Evolutionary conservation across 92 coral and sea anemone genomes (phyloP).

Genomic region (Scolanthus callimorphus): DNA sequence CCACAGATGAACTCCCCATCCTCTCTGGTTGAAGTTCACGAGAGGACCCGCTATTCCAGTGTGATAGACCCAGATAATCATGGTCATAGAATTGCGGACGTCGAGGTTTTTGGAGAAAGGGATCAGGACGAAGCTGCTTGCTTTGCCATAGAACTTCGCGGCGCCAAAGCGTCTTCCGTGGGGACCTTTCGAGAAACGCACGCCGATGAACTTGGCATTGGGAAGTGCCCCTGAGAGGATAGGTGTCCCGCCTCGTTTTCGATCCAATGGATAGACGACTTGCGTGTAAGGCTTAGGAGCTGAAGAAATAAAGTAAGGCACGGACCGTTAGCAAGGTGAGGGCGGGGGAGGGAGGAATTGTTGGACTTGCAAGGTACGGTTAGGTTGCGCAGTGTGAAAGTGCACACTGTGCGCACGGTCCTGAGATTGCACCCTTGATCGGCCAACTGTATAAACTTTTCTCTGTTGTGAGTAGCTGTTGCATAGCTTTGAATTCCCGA

Average conservation of each 20-base stretch:
- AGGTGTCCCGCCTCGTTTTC: slow-evolving; percentile 30
- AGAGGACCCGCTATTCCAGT: slow-evolving; percentile 67
- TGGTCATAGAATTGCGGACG: slow-evolving; percentile 65
- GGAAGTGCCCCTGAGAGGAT: slow-evolving; percentile 44
- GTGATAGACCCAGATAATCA: slow-evolving; percentile 61
- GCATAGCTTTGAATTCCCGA: too few species aligned
- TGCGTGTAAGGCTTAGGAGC: slow-evolving; percentile 33
- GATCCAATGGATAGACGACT: slow-evolving; percentile 62
- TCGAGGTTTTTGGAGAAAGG: slow-evolving; percentile 72
- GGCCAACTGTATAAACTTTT: too few species aligned
- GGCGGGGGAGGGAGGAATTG: slow-evolving; percentile 3
- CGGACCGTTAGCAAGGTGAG: too few species aligned
- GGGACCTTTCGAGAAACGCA: slow-evolving; percentile 60
- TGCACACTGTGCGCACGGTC: too few species aligned
- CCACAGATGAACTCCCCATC: slow-evolving; percentile 66
- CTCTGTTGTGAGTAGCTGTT: too few species aligned
- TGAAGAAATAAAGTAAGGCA: background rate
- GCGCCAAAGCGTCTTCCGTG: slow-evolving; percentile 65
- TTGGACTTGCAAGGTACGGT: too few species aligned
- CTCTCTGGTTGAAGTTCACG: slow-evolving; percentile 40
- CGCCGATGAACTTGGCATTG: slow-evolving; percentile 36
- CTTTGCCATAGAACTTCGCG: slow-evolving; percentile 54
- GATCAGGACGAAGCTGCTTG: slow-evolving; percentile 61
- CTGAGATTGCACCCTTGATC: too few species aligned
- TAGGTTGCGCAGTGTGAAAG: too few species aligned